Evolutionary conservation across 2,113 vertebrate species (phyloP), one percentile per base, ranked within the genome.

Genomic region (Callocephalon fimbriatum): DNA sequence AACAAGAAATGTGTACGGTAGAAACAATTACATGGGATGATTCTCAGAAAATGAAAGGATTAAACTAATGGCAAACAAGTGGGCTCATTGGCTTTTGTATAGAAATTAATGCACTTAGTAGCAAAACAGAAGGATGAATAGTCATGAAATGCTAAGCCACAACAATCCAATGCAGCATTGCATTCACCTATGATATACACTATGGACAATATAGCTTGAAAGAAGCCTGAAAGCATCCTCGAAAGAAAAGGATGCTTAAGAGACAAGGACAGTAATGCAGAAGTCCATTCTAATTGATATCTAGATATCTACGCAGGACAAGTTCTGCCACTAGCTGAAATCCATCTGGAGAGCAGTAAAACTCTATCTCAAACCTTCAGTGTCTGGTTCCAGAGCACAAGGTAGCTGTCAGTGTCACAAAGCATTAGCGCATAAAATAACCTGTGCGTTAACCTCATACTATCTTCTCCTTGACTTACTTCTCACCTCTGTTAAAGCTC

Each of bases 381-480:
- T 1, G 0, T 67, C 86, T 70, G 63, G 26, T 47, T 93, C 59
- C 40, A 26, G 32, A 84, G 35, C 25, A 72, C 38, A 77, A 54
- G 37, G 26, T 37, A 83, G 83, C 53, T 79, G 47, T 32, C 76
- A 40, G 82, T 77, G 68, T 62, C 78, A 86, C 45, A 51, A 48
- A 70, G 37, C 65, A 67, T 66, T 45, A 92, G 72, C 19, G 50
- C 70, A 23, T 88, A 88, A 94, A 95, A 94, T 73, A 94, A 90
- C 77, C 22, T 67, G 35, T 29, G 90, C 42, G 61, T 67, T 95
- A 89, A 93, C 85, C 70, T 94, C 47, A 72, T 2, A 0, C 58
- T 81, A 68, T 96, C 92, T 95, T 96, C 77, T 90, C 51, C 74
- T 82, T 92, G 84, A 88, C 40, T 92, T 91, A 74, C 75, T 94